phyloP scores from a whole-genome alignment of 2,113 vertebrate species.

The Phaethon lepturus region DNA sequence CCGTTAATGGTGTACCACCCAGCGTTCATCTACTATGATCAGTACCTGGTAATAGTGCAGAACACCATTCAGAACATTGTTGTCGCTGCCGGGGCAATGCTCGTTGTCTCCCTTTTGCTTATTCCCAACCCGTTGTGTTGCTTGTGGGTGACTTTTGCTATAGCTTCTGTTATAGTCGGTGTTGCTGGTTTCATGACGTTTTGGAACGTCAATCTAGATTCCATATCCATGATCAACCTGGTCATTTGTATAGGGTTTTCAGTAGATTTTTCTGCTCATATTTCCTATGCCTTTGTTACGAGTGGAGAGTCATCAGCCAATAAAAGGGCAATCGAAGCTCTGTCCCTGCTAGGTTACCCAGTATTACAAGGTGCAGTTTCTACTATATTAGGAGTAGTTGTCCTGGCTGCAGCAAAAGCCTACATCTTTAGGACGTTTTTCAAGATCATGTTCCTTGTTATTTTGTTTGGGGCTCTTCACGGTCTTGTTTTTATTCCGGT shows the following conservation, averaged over 20 bases:
- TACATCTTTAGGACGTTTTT: constrained; percentile 88
- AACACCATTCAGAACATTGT: constrained; percentile 82
- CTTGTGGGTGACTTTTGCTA: constrained; percentile 84
- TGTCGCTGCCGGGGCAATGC: constrained; percentile 78
- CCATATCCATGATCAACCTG: constrained; percentile 91
- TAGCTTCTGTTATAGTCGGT: constrained; percentile 82
- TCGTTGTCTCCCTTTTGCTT: constrained; percentile 79
- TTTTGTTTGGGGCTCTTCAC: constrained; percentile 81
- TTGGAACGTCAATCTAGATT: constrained; percentile 55
- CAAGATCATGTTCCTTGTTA: constrained; percentile 88
- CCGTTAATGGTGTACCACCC: constrained; percentile 50
- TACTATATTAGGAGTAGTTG: constrained; percentile 79
- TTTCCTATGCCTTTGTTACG: constrained; percentile 85
- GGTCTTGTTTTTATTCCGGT: constrained; percentile 86
- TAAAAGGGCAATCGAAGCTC: constrained; percentile 73
- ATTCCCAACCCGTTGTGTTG: constrained; percentile 84
- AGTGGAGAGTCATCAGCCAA: constrained; percentile 65
- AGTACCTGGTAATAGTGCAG: constrained; percentile 79
- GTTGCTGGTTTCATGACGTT: constrained; percentile 86
- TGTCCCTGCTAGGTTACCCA: constrained; percentile 82
- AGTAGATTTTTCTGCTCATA: constrained; percentile 89
- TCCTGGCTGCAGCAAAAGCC: constrained; percentile 74
- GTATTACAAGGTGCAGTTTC: constrained; percentile 81
- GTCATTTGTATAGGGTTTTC: constrained; percentile 90
- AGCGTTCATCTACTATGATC: constrained; percentile 86